Percentiles rank a stretch among this genome's conserved stretches.
Evolutionary conservation across 2,797 vertebrate species (phyloP).

Genomic region (Acridotheres tristis): DNA sequence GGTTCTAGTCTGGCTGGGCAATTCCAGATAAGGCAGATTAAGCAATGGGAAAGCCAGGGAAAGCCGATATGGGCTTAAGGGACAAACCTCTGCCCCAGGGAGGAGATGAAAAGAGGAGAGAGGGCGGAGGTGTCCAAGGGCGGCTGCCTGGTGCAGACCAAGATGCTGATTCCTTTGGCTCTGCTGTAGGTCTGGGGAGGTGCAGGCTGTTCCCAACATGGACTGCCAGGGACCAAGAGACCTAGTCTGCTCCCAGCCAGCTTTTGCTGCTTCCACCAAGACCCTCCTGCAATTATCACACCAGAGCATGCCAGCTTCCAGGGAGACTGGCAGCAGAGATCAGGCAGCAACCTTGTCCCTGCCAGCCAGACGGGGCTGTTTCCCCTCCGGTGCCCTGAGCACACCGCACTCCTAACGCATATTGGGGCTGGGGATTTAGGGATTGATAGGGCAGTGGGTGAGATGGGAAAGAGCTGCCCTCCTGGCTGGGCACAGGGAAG

Average conservation of each 20-base stretch:
- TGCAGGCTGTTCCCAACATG: not conserved
- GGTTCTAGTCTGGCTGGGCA: not conserved
- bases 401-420: not conserved
- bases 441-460: rapidly evolving
- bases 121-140: not conserved
- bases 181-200: not conserved
- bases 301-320: not conserved
- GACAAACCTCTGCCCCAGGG: not conserved
- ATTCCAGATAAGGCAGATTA: not conserved
- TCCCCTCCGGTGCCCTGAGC: not conserved
- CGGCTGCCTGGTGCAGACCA: not conserved
- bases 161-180: not conserved
- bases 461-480: not conserved
- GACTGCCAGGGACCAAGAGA: rapidly evolving
- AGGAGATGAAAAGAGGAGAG: not conserved
- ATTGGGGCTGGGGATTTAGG: not conserved
- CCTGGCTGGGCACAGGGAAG: rapidly evolving
- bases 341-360: not conserved
- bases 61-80: rapidly evolving
- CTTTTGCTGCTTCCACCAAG: not conserved
- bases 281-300: not conserved
- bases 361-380: not conserved
- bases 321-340: not conserved
- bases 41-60: not conserved
- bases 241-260: not conserved